Evolutionary conservation across 92 coral and sea anemone species (phyloP).

Genomic region (Parazoanthus atlanticus): DNA sequence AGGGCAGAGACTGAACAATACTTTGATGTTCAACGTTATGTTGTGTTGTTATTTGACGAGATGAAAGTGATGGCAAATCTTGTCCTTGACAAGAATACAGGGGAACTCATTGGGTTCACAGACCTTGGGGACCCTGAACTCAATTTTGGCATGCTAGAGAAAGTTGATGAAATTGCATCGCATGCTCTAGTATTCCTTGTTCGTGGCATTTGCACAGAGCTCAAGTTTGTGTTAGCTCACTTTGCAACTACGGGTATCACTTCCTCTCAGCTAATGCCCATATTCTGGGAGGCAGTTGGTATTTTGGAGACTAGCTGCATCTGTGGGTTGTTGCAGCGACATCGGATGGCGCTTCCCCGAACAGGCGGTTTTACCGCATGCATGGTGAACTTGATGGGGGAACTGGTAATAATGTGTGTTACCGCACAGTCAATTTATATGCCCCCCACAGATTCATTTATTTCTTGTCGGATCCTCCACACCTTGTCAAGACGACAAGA

Average conservation of each 20-base stretch:
- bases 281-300: slow-evolving; percentile 73
- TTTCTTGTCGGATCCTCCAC: slow-evolving; percentile 74
- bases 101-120: slow-evolving; percentile 47
- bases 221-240: slow-evolving; percentile 65
- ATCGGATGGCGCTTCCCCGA: slow-evolving; percentile 69
- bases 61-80: slow-evolving; percentile 64
- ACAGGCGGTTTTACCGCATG: slow-evolving; percentile 64
- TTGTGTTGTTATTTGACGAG: slow-evolving; percentile 57
- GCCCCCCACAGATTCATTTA: slow-evolving; percentile 62
- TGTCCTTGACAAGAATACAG: slow-evolving; percentile 54
- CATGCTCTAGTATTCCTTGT: slow-evolving; percentile 67
- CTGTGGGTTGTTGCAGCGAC: slow-evolving; percentile 68
- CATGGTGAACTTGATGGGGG: slow-evolving; percentile 57
- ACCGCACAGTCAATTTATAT: slow-evolving; percentile 60
- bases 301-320: slow-evolving; percentile 55
- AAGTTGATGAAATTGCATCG: slow-evolving; percentile 20
- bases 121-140: slow-evolving; percentile 45
- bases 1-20: slow-evolving; percentile 53
- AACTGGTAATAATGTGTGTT: slow-evolving; percentile 57
- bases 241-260: slow-evolving; percentile 74
- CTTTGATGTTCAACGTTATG: slow-evolving; percentile 60
- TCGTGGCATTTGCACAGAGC: slow-evolving; percentile 65
- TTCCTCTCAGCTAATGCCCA: slow-evolving; percentile 58
- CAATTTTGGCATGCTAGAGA: slow-evolving; percentile 27
- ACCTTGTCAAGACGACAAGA: slow-evolving; percentile 73